A percentile compares a stretch with the other conserved stretches of the same genome.
Evolutionary conservation across 2,113 vertebrate genomes (phyloP).

Genomic region (Toxotes jaculatrix): DNA sequence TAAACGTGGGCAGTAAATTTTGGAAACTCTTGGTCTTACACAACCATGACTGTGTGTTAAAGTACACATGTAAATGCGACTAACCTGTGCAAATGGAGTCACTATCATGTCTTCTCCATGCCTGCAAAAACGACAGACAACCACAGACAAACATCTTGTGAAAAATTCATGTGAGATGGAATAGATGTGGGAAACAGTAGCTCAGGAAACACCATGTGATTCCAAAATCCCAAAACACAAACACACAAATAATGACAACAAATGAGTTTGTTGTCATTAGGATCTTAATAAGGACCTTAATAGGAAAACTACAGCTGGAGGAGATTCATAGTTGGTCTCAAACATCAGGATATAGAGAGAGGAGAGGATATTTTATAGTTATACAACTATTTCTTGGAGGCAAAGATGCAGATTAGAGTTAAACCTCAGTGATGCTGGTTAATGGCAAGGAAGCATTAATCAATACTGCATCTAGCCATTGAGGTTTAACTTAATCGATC

Average conservation of each 20-base stretch:
- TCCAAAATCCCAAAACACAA: neutral
- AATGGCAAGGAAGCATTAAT: neutral
- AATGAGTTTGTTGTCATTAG: conserved; percentile 14
- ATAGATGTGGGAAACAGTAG: neutral
- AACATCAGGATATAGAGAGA: conserved; percentile 13
- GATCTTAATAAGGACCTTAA: neutral
- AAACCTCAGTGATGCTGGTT: neutral
- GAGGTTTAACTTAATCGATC: neutral
- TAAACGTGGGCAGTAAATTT: too few relatives aligned
- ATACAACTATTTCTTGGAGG: conserved; percentile 48
- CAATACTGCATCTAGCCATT: neutral
- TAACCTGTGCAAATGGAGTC: conserved; percentile 95
- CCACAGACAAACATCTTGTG: conserved; percentile 34
- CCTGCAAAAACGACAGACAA: conserved; percentile 77
- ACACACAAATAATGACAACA: conserved; percentile 43
- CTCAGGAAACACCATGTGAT: neutral
- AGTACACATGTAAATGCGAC: conserved; percentile 45
- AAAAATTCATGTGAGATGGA: conserved; percentile 10
- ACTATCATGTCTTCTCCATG: conserved; percentile 98
- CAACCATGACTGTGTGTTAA: neutral
- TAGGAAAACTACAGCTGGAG: conserved; percentile 2
- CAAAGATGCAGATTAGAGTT: conserved; percentile 12
- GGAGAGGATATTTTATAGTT: conserved; percentile 33
- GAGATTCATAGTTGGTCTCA: neutral
- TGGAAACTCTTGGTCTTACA: neutral